These are phyloP conservation scores for Danio aesculapii DNA, from an alignment of 2,797 vertebrate species.

Conservation along the genomic window DNA sequence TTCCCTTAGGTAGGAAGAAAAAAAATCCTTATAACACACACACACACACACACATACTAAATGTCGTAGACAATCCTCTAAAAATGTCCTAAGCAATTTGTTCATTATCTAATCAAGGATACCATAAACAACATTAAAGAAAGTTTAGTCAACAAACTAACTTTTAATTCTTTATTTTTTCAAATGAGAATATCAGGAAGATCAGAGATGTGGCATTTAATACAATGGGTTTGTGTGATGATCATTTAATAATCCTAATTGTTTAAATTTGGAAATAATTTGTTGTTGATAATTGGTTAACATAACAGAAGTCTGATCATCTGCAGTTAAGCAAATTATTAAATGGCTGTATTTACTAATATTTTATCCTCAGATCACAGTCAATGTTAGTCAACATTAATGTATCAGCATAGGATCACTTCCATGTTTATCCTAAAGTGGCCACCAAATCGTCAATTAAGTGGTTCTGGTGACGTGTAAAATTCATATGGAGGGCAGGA, in stretches of 20 bases:
- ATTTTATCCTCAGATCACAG: not conserved
- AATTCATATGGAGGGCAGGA: too few relatives aligned
- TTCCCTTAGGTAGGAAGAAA: not conserved
- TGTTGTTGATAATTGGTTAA: not conserved
- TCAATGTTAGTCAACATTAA: not conserved
- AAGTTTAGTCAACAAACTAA: not conserved
- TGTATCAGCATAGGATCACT: not conserved
- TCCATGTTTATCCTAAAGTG: not conserved
- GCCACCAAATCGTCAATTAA: too few relatives aligned
- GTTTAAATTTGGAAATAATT: not conserved
- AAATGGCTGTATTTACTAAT: not conserved
- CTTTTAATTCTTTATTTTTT: not conserved
- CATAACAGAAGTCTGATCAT: not conserved
- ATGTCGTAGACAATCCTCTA: not conserved
- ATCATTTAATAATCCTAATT: not conserved
- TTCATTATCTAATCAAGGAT: not conserved
- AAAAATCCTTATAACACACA: not conserved
- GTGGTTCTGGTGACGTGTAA: too few relatives aligned
- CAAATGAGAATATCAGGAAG: not conserved
- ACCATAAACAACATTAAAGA: not conserved
- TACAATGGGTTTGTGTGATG: not conserved
- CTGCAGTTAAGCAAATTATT: not conserved
- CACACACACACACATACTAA: not conserved
- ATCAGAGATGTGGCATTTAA: slow-evolving; percentile 20
- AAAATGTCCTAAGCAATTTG: not conserved